Conservation (phyloP, 1,140 invertebrate species). For the Zaprionus vittiger region DNA sequence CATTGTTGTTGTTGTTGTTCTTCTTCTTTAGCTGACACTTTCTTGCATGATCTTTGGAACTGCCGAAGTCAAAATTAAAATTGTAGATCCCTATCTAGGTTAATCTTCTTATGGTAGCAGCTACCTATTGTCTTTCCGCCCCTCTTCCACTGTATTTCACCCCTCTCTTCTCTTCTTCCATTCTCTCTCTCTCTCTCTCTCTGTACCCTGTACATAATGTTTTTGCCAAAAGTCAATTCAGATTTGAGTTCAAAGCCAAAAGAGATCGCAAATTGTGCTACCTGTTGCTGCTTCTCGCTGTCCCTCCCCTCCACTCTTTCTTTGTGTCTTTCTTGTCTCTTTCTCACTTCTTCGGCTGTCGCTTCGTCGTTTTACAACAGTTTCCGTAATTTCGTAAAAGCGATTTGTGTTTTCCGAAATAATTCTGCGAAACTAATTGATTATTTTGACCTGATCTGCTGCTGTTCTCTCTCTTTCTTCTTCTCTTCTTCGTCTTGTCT, state of each 20-base stretch:
- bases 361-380: conserved; percentile 58
- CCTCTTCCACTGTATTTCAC: background rate
- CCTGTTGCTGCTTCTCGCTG: conserved; percentile 52
- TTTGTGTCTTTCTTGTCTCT: conserved; percentile 23
- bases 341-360: conserved; percentile 24
- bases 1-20: conserved; percentile 40
- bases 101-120: conserved; percentile 60
- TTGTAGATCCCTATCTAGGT: conserved; percentile 30
- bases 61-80: conserved; percentile 66
- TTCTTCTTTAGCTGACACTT: conserved; percentile 60
- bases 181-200: conserved; percentile 13
- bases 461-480: background rate
- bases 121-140: background rate
- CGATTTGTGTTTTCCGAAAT: conserved; percentile 69
- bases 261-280: conserved; percentile 51
- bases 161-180: background rate
- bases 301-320: conserved; percentile 4
- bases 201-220: conserved; percentile 24
- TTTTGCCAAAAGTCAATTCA: conserved; percentile 75
- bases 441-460: conserved; percentile 59
- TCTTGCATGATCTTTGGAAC: conserved; percentile 29
- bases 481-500: background rate
- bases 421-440: conserved; percentile 79
- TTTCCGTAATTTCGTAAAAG: conserved; percentile 77
- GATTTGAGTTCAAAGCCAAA: conserved; percentile 64